Evolutionary conservation across 2,113 vertebrate species (phyloP), one percentile per base, ranked within the genome.

Genomic region (Siniperca chuatsi): DNA sequence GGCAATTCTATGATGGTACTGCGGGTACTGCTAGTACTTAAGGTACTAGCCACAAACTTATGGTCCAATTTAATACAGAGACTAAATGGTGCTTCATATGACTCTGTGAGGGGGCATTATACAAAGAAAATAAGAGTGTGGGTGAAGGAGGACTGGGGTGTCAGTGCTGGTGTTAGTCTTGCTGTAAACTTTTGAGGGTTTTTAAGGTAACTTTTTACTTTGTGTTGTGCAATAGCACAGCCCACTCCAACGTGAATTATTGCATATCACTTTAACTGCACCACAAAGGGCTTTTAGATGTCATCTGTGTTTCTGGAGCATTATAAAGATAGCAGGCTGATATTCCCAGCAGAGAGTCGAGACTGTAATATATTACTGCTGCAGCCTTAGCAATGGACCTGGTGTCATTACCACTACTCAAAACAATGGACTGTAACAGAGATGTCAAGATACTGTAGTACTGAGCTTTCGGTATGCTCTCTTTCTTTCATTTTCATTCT

Each of bases 241-340:
- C 37, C 71, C 55, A 37, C 57, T 75, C 57, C 48, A 66, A 54
- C 35, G 40, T 76, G 64, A 87, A 78, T 86, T 60, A 81, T 76
- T 70, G 74, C 75, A 48, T 46, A 79, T 90, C 82, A 90, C 72
- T 82, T 77, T 76, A 90, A 90, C 68, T 18, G 71, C 84, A 11
- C 82, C 5, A 79, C 89, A 90, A 86, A 86, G 83, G 86, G 84
- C 73, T 86, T 84, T 86, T 77, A 88, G 78, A 86, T 89, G 89
- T 87, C 87, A 84, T 84, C 74, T 91, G 79, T 90, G 90, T 80
- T 91, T 85, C 84, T 74, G 16, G 44, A 91, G 74, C 88, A 58
- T 89, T 90, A 66, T 83, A 78, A 89, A 87, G 90, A 89, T 77
- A 78, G 83, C 81, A 8, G 83, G 64, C 58, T 57, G 89, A 83